A percentile compares a stretch with the other conserved stretches of the same genome.
Conservation (phyloP, 2,113 vertebrate genomes). For the Brienomyrus brachyistius region DNA sequence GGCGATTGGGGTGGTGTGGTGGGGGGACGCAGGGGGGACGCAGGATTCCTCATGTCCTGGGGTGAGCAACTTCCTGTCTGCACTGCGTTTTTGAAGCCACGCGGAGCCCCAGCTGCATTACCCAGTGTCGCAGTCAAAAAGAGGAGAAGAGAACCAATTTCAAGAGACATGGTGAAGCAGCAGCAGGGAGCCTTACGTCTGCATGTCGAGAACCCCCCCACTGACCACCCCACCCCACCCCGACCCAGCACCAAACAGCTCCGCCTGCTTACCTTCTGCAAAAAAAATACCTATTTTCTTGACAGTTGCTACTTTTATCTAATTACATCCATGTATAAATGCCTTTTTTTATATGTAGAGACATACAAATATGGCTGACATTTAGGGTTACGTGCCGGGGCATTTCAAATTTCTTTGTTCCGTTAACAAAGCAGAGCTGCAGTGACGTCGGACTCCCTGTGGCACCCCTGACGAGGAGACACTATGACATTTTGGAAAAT, state of each 20-base stretch:
- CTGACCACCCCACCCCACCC: neutral
- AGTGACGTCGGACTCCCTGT: neutral
- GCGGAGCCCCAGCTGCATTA: neutral
- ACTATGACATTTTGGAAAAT: neutral
- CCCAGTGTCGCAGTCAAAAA: neutral
- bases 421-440: neutral
- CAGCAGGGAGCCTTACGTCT: constrained; percentile 3
- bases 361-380: constrained; percentile 24
- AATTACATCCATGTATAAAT: constrained; percentile 33
- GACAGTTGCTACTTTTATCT: constrained; percentile 29
- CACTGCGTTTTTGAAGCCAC: neutral
- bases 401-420: neutral
- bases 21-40: neutral
- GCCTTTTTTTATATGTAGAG: neutral
- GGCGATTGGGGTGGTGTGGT: too few relatives aligned
- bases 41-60: neutral
- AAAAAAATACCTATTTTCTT: constrained; percentile 25
- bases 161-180: neutral
- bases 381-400: constrained; percentile 13
- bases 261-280: constrained; percentile 13
- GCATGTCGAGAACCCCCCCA: neutral
- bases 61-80: neutral
- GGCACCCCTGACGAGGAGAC: neutral
- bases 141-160: neutral
- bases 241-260: constrained; percentile 25